phyloP scores from a whole-genome alignment of 2,797 vertebrate genomes.

The Clarias platycephalus region DNA sequence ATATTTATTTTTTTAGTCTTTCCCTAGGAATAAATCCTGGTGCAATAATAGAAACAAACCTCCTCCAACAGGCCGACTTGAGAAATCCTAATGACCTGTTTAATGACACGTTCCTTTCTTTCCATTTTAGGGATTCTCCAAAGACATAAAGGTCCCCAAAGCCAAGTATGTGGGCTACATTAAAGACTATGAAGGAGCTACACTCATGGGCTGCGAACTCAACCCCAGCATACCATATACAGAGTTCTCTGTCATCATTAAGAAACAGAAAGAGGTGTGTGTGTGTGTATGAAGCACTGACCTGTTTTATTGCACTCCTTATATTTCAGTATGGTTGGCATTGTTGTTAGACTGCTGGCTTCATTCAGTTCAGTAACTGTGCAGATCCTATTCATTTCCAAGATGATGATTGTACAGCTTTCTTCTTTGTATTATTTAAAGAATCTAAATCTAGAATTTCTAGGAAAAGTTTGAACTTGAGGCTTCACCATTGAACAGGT shows the following conservation, averaged over 20 bases:
- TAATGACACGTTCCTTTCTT: not conserved
- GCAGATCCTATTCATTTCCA: not conserved
- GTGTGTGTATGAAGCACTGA: not conserved
- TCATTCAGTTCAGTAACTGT: not conserved
- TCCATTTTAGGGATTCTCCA: constrained; percentile 89
- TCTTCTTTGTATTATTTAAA: not conserved
- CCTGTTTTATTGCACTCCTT: not conserved
- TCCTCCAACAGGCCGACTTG: not conserved
- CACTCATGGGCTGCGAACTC: constrained; percentile 97
- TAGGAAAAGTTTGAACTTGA: not conserved
- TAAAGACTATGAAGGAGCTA: constrained; percentile 98
- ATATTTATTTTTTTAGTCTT: not conserved
- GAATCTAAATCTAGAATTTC: not conserved
- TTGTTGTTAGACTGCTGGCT: not conserved
- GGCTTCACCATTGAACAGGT: not conserved
- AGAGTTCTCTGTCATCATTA: constrained; percentile 98
- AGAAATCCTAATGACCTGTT: not conserved
- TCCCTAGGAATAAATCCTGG: not conserved
- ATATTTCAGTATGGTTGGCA: not conserved
- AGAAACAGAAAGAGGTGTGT: constrained; percentile 96
- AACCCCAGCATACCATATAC: constrained; percentile 98
- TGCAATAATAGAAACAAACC: constrained; percentile 1
- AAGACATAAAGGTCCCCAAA: constrained; percentile 98
- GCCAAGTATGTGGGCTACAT: constrained; percentile 97
- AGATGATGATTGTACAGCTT: not conserved